phyloP scores from a whole-genome alignment of 2,888 invertebrate genomes.

The Acanthosoma haemorrhoidale region DNA sequence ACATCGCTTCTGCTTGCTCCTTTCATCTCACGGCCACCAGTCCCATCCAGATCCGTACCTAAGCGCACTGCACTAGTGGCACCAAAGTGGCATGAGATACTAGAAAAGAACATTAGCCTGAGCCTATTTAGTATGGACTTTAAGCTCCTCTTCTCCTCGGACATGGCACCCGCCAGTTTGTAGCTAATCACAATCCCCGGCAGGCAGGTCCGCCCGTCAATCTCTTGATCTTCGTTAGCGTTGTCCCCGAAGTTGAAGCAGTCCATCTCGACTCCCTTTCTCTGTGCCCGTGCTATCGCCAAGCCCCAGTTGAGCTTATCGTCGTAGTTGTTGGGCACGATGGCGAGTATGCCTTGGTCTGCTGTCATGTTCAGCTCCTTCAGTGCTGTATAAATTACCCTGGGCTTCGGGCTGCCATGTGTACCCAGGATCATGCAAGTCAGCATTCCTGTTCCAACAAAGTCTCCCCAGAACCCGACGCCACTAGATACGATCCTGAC shows the following conservation, averaged over 20 bases:
- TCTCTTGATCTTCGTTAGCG: neutral
- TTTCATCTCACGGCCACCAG: neutral
- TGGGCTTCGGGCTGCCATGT: neutral
- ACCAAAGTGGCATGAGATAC: neutral
- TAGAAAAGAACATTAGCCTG: neutral
- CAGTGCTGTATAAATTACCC: neutral
- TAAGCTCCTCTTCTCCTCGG: neutral
- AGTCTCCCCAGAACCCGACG: neutral
- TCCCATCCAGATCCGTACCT: neutral
- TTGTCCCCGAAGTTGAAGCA: neutral
- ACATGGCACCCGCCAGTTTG: conserved; percentile 16
- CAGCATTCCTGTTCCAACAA: neutral
- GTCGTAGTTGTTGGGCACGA: conserved; percentile 2
- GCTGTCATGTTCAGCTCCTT: neutral
- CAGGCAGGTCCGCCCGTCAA: neutral
- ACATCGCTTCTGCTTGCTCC: neutral
- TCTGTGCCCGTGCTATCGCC: neutral
- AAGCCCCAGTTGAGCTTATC: conserved; percentile 14
- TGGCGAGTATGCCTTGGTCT: neutral
- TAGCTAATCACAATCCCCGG: neutral
- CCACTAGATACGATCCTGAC: neutral
- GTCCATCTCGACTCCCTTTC: neutral
- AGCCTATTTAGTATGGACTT: neutral
- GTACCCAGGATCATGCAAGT: conserved; percentile 2
- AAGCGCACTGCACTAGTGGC: neutral